Conservation (phyloP, 2,113 vertebrate genomes). For the Silurus asotus region DNA sequence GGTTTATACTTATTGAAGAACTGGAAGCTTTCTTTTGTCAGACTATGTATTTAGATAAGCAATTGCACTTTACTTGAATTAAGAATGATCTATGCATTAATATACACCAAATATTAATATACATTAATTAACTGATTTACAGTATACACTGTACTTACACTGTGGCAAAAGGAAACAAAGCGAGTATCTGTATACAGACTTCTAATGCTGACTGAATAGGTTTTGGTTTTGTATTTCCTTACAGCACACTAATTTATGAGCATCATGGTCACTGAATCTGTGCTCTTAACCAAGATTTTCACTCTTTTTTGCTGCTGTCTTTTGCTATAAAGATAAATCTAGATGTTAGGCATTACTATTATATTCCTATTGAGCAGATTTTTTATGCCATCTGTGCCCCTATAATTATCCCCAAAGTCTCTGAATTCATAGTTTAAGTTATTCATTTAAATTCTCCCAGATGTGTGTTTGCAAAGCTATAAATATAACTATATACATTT, state of each 20-base stretch:
- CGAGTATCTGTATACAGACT: not conserved
- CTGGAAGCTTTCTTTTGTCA: not conserved
- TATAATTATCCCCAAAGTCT: not conserved
- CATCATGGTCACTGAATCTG: not conserved
- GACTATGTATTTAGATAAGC: not conserved
- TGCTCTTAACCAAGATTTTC: not conserved
- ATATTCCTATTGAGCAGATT: not conserved
- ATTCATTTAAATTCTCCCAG: not conserved
- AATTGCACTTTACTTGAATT: not conserved
- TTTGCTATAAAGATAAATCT: not conserved
- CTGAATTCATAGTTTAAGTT: not conserved
- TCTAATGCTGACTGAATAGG: not conserved
- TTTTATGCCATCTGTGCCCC: not conserved
- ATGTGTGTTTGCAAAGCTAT: not conserved
- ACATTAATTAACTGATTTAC: not conserved
- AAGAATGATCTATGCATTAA: not conserved
- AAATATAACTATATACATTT: not conserved
- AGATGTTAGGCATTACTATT: not conserved
- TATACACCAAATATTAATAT: not conserved
- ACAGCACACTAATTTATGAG: not conserved
- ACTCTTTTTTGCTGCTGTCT: not conserved
- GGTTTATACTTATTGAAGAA: not conserved
- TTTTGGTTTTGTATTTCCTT: not conserved
- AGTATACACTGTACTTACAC: not conserved
- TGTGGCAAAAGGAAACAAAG: not conserved